Percentiles rank a stretch among this genome's conserved stretches.
These are phyloP conservation scores for Idaea dimidiata DNA, from an alignment of 2,888 invertebrate genomes.

Conservation along the genomic window DNA sequence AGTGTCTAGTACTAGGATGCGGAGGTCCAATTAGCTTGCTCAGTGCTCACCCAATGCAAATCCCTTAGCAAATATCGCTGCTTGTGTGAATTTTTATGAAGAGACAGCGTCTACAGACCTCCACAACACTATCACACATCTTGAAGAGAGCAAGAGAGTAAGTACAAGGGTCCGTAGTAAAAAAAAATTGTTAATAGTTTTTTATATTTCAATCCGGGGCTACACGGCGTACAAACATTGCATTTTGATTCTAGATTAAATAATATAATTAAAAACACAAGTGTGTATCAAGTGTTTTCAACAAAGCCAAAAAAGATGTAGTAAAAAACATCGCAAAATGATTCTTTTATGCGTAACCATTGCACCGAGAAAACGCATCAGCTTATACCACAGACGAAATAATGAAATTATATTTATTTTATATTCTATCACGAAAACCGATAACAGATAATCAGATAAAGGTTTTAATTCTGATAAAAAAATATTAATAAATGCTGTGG, in stretches of 20 bases:
- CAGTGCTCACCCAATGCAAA: too few relatives aligned
- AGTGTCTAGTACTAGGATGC: too few relatives aligned
- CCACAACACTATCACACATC: too few relatives aligned
- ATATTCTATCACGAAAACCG: slow-evolving; percentile 36
- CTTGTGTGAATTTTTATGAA: too few relatives aligned
- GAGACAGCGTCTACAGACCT: too few relatives aligned
- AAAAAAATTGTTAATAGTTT: too few relatives aligned
- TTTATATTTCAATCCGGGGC: too few relatives aligned
- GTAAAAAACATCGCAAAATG: slow-evolving; percentile 36
- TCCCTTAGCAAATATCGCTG: too few relatives aligned
- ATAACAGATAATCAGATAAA: slow-evolving; percentile 77
- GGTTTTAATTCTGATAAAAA: slow-evolving; percentile 63
- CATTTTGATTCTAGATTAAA: background rate
- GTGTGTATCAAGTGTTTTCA: slow-evolving; percentile 18
- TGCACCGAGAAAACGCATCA: slow-evolving; percentile 65
- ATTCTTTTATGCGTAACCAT: slow-evolving; percentile 47
- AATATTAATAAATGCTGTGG: slow-evolving; percentile 52
- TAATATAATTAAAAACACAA: background rate
- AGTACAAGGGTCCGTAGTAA: too few relatives aligned
- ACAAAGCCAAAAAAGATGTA: slow-evolving; percentile 18
- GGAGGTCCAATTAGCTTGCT: too few relatives aligned
- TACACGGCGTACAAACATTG: too few relatives aligned
- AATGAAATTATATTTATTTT: slow-evolving; percentile 55
- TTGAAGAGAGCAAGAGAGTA: too few relatives aligned
- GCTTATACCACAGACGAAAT: slow-evolving; percentile 52